Percentiles rank a stretch among this genome's conserved stretches.
These are phyloP conservation scores for Zosterops borbonicus DNA, from an alignment of 2,113 vertebrate genomes.

Conservation along the genomic window DNA sequence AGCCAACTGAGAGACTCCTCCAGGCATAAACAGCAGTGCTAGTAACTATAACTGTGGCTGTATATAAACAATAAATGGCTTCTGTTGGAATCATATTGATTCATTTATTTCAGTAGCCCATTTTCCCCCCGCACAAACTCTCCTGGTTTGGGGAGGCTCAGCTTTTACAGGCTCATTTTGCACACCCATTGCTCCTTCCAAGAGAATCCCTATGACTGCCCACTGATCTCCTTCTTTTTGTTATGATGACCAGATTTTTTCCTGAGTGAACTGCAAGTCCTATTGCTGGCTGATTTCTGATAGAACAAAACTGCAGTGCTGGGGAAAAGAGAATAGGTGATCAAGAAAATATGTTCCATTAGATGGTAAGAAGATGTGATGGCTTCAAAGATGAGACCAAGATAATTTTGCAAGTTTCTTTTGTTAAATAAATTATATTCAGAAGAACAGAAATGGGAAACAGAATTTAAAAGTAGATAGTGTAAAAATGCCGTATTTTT, in stretches of 20 bases:
- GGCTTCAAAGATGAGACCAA: conserved; percentile 40
- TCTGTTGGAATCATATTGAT: too few species aligned
- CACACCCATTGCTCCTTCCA: not conserved
- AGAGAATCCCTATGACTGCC: not conserved
- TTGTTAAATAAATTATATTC: conserved; percentile 63
- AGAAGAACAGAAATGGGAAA: not conserved
- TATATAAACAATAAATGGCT: too few species aligned
- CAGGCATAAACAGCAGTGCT: too few species aligned
- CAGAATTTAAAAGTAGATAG: not conserved
- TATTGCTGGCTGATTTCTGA: conserved; percentile 5
- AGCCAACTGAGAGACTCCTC: too few species aligned
- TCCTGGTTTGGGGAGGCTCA: not conserved
- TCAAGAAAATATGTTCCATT: conserved; percentile 48
- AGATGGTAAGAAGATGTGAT: conserved; percentile 5
- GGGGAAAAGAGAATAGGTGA: conserved; percentile 44
- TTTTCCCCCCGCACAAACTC: not conserved
- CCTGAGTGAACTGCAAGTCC: not conserved
- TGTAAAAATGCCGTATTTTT: not conserved
- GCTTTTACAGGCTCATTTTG: not conserved
- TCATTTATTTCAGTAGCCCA: too few species aligned
- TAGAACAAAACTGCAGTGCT: not conserved
- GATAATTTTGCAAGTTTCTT: conserved; percentile 47
- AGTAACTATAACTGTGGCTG: too few species aligned
- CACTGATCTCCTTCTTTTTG: conserved; percentile 22
- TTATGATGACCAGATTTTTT: not conserved